Evolutionary conservation across 2,888 invertebrate genomes (phyloP).

Genomic region (Hymenopus coronatus): DNA sequence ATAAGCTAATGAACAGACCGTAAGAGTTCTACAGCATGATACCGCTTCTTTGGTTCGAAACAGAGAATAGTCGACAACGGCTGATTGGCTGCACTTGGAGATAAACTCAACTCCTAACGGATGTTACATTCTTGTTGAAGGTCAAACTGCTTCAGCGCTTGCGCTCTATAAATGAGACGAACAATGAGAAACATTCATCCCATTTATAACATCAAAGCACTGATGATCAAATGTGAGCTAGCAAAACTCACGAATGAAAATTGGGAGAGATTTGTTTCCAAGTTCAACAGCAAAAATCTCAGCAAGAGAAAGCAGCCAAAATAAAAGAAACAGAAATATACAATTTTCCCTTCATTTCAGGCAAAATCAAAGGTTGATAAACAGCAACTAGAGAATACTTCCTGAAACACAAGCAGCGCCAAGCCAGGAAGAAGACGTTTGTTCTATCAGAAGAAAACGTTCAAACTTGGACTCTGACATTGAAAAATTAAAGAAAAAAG

Average conservation of each 20-base stretch:
- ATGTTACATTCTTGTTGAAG: slow-evolving; percentile 88
- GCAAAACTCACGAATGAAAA: slow-evolving; percentile 89
- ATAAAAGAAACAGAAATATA: slow-evolving; percentile 88
- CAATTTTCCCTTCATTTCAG: slow-evolving; percentile 96
- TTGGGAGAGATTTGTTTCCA: slow-evolving; percentile 96
- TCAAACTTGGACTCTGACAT: slow-evolving; percentile 59
- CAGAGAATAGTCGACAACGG: slow-evolving; percentile 89
- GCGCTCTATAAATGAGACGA: slow-evolving; percentile 88
- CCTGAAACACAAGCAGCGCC: slow-evolving; percentile 79
- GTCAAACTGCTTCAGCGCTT: slow-evolving; percentile 94
- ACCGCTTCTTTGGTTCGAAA: slow-evolving; percentile 85
- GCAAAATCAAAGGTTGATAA: slow-evolving; percentile 88
- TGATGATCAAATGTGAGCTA: slow-evolving; percentile 96
- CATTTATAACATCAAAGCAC: slow-evolving; percentile 93
- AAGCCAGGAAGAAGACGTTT: slow-evolving; percentile 72
- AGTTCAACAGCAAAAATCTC: slow-evolving; percentile 86
- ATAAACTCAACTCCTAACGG: slow-evolving; percentile 90
- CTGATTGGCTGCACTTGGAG: slow-evolving; percentile 95
- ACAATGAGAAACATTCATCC: slow-evolving; percentile 99
- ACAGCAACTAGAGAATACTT: slow-evolving; percentile 97
- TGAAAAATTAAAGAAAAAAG: slow-evolving; percentile 70
- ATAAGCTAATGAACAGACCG: slow-evolving; percentile 93
- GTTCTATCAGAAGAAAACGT: slow-evolving; percentile 70
- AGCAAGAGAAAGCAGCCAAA: slow-evolving; percentile 85
- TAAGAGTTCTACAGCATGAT: slow-evolving; percentile 82